Conservation (phyloP, 1,140 invertebrate species). For the Apocrypta bakeri region DNA sequence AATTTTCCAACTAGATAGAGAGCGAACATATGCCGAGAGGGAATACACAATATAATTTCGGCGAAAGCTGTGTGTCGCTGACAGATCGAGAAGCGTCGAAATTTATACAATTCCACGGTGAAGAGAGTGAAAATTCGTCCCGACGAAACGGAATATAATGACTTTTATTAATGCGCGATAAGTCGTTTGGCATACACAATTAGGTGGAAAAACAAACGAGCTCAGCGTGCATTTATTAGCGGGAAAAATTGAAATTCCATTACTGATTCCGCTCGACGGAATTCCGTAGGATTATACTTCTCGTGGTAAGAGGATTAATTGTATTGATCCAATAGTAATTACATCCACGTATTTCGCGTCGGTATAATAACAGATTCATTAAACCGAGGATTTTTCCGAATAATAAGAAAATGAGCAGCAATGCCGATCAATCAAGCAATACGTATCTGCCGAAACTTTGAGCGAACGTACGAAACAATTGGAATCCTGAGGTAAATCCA, state of each 20-base stretch:
- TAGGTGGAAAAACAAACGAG: background rate
- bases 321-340: background rate
- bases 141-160: background rate
- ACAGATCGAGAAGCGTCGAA: background rate
- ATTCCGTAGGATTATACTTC: background rate
- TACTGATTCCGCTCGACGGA: background rate
- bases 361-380: no score
- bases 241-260: background rate
- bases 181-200: background rate
- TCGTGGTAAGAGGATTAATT: background rate
- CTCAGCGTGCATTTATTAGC: background rate
- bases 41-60: constrained; percentile 8
- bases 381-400: no score
- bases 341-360: background rate
- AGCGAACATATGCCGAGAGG: background rate
- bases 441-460: no score
- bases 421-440: no score
- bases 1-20: constrained; percentile 14
- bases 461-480: no score
- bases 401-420: no score
- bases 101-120: background rate
- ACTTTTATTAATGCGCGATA: background rate
- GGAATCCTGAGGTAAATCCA: no score
- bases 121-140: background rate
- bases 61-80: background rate